Evolutionary conservation across 2,888 invertebrate species (phyloP), one percentile per base, ranked within the genome.

Genomic region (Phyllotreta striolata): DNA sequence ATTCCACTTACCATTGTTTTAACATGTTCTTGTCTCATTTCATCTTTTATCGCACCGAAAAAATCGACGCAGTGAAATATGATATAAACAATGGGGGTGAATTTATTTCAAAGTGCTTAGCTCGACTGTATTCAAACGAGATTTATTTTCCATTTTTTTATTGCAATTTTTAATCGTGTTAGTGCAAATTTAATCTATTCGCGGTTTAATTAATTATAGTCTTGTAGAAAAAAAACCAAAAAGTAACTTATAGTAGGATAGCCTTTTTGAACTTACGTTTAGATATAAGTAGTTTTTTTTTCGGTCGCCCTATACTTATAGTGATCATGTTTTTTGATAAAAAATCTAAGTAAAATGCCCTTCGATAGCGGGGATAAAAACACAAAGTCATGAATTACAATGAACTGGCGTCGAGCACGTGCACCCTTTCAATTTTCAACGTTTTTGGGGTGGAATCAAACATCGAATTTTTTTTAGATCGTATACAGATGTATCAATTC

Each of bases 301-400:
- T 24, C 24, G 24, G 1, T 24, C 4, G 24, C 24, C 24, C 24
- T 24, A 3, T 24, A 24, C 24, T 4, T 24, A 3, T 24, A 24
- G 24, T 24, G 24, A 24, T 24, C 24, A 24, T 55, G 43, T 55
- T 41, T 41, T 54, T 24, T 24, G 24, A 24, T 24, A 24, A 24
- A 24, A 24, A 24, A 24, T 24, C 24, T 24, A 24, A 24, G 24
- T 24, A 24, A 24, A 24, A 24, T 24, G 24, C 24, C 24, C 24
- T 59, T 51, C 35, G 35, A 59, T 56, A 13, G 37, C 13, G 73
- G 77, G 77, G 76, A 76, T 75, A 77, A 78, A 78, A 79, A 72
- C 77, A 78, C 78, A 77, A 77, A 80, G 80, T 80, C 80, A 80
- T 78, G 77, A 79, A 78, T 77, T 72, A 80, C 80, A 80, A 80